These are phyloP conservation scores for Chloroceryle inda DNA, from an alignment of 2,797 vertebrate genomes.

Conservation along the genomic window DNA sequence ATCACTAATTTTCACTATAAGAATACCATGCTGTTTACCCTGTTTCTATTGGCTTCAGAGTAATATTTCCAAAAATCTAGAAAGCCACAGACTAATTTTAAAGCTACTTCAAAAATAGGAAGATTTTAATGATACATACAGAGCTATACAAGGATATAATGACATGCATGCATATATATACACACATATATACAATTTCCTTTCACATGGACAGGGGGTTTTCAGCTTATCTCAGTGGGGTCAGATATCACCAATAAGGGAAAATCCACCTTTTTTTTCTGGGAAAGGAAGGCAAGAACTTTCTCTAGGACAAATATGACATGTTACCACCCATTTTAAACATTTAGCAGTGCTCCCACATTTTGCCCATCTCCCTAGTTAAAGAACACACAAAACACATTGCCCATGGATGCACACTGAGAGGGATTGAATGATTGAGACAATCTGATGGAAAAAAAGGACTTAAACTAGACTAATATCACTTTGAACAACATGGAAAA, in stretches of 20 bases:
- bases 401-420: not conserved
- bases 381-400: not conserved
- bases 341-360: not conserved
- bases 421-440: not conserved
- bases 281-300: not conserved
- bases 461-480: not conserved
- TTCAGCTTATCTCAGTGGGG: not conserved
- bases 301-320: not conserved
- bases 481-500: not conserved
- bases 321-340: not conserved
- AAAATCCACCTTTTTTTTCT: not conserved
- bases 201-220: not conserved
- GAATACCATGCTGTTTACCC: not conserved
- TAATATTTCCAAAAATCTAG: not conserved
- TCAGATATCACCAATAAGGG: not conserved
- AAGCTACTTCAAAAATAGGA: not conserved
- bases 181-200: not conserved
- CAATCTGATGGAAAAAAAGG: not conserved
- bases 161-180: not conserved
- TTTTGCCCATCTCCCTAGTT: not conserved
- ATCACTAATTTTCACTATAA: not conserved
- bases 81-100: not conserved
- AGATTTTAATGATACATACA: not conserved
- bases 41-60: not conserved
- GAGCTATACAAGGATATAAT: not conserved